Percentiles rank a stretch among this genome's conserved stretches.
Evolutionary conservation across 2,888 invertebrate genomes (phyloP).

Genomic region (Cepaea hortensis): DNA sequence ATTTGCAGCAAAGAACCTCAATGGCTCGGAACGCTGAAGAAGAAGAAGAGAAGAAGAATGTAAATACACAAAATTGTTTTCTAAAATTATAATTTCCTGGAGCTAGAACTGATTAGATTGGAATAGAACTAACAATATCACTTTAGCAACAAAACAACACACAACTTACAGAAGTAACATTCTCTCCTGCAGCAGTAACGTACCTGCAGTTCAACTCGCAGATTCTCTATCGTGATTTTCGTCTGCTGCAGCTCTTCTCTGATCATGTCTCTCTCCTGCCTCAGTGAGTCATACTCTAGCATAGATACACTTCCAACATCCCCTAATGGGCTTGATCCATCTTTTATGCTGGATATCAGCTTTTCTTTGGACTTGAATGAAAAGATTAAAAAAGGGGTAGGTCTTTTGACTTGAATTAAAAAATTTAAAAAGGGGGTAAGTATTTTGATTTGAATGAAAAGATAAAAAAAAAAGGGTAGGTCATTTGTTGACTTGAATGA

Average conservation of each 20-base stretch:
- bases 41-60: too few species aligned
- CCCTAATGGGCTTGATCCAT: conserved; percentile 63
- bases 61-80: too few species aligned
- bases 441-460: conserved; percentile 80
- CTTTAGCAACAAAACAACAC: not conserved
- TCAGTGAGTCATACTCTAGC: conserved; percentile 81
- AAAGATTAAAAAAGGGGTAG: not conserved
- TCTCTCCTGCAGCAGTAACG: not conserved
- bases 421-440: too few species aligned
- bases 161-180: not conserved
- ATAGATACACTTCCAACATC: conserved; percentile 66
- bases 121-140: too few species aligned
- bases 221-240: conserved; percentile 76
- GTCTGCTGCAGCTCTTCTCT: conserved; percentile 80
- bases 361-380: conserved; percentile 81
- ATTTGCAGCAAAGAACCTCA: too few species aligned
- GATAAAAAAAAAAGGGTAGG: not conserved
- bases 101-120: too few species aligned
- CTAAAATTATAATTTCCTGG: too few species aligned
- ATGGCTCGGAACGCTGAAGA: too few species aligned
- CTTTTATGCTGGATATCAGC: conserved; percentile 81
- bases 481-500: not conserved
- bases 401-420: not conserved
- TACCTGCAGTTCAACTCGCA: conserved; percentile 78
- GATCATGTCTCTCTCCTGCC: conserved; percentile 80